Conservation (phyloP, 2,797 vertebrate genomes). For the Anguilla obscura region DNA sequence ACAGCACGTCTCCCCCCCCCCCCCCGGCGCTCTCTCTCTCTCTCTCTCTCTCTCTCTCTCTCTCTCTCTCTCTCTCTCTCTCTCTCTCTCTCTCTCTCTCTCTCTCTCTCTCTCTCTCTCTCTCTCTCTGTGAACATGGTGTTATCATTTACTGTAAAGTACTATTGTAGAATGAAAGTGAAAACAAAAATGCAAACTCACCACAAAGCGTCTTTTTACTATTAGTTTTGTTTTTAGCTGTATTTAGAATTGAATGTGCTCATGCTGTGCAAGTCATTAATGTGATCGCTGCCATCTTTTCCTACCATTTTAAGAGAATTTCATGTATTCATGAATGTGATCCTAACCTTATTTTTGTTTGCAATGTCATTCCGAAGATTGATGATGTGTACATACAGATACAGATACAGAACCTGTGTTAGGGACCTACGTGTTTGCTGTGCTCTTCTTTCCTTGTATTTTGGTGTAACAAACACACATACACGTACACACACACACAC, state of each 20-base stretch:
- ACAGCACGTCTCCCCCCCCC: no score
- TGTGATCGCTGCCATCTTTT: not conserved
- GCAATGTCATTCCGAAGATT: not conserved
- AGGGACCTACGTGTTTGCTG: not conserved
- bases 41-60: no score
- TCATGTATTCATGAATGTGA: not conserved
- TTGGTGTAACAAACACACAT: slow-evolving; percentile 43
- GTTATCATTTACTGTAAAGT: not conserved
- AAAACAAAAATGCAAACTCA: not conserved
- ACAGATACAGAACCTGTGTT: not conserved
- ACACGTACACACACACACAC: slow-evolving; percentile 5
- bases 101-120: not conserved
- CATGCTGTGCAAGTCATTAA: not conserved
- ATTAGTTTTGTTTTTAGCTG: not conserved
- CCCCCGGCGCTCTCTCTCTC: not conserved
- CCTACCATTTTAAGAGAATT: not conserved
- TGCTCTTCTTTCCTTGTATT: slow-evolving; percentile 29
- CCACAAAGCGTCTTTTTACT: not conserved
- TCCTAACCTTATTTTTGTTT: slow-evolving; percentile 10
- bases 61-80: not conserved
- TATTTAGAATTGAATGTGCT: not conserved
- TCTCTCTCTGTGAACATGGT: not conserved
- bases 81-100: not conserved
- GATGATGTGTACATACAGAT: not conserved
- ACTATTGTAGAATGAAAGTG: not conserved